phyloP scores from a whole-genome alignment of 1,140 invertebrate genomes.

The Orchestia grillus region DNA sequence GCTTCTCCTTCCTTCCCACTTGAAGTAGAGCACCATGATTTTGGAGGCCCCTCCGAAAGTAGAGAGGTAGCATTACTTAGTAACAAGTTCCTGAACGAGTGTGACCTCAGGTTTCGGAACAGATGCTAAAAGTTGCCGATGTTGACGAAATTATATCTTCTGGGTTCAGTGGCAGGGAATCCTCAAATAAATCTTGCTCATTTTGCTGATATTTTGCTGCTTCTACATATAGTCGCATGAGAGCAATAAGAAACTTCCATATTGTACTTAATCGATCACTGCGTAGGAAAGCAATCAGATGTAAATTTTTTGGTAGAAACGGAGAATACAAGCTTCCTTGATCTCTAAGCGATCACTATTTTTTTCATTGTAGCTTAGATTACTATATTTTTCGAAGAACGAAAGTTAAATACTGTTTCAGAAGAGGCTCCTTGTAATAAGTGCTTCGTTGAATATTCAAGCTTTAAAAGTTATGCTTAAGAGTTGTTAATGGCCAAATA shows the following conservation, averaged over 20 bases:
- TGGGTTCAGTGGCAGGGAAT: not conserved
- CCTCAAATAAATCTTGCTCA: constrained; percentile 8
- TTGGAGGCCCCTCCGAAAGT: not conserved
- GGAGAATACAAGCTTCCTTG: not conserved
- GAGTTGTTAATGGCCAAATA: constrained; percentile 4
- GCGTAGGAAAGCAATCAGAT: constrained; percentile 52
- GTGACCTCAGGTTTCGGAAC: not conserved
- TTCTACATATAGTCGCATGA: constrained; percentile 1
- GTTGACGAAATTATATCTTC: not conserved
- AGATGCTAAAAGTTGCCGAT: not conserved
- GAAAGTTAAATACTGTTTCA: constrained; percentile 41
- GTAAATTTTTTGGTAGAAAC: constrained; percentile 18
- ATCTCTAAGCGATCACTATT: constrained; percentile 40
- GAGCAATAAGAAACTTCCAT: constrained; percentile 52
- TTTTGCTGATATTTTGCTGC: constrained; percentile 37
- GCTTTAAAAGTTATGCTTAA: constrained; percentile 14
- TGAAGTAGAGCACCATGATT: not conserved
- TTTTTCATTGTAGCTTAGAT: constrained; percentile 49
- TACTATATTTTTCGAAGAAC: constrained; percentile 49
- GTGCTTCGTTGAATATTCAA: constrained; percentile 14
- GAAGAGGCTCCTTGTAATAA: constrained; percentile 53
- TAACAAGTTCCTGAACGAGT: not conserved
- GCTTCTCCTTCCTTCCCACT: not conserved
- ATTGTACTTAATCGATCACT: constrained; percentile 24
- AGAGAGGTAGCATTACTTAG: not conserved